Evolutionary conservation across 2,888 invertebrate species (phyloP).

Genomic region (Nomada ferruginata): DNA sequence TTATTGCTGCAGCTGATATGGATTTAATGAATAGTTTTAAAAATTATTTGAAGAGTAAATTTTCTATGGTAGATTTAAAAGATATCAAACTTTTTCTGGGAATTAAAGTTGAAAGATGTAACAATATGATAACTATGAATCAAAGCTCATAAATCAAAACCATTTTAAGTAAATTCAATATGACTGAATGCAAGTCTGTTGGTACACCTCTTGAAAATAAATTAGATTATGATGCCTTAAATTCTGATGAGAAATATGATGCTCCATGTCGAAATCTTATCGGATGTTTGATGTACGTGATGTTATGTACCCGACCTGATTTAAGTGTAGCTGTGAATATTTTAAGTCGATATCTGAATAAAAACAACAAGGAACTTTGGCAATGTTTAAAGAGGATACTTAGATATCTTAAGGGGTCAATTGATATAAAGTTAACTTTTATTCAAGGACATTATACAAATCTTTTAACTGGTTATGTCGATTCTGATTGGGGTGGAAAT

Average conservation of each 20-base stretch:
- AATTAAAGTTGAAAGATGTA: background rate
- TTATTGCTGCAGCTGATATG: background rate
- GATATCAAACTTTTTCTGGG: background rate
- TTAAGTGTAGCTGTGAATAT: too few relatives aligned
- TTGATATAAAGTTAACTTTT: background rate
- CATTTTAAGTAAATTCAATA: too few relatives aligned
- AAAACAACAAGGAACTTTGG: background rate
- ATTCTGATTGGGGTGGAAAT: background rate
- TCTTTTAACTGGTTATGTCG: background rate
- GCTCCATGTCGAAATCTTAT: too few relatives aligned
- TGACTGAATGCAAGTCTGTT: too few relatives aligned
- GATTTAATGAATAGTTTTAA: background rate
- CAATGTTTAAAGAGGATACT: background rate
- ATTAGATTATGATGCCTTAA: too few relatives aligned
- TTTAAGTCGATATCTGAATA: background rate
- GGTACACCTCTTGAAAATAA: too few relatives aligned
- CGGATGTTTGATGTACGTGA: too few relatives aligned
- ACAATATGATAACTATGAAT: background rate
- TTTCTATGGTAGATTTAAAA: background rate
- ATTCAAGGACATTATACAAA: background rate
- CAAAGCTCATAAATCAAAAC: too few relatives aligned
- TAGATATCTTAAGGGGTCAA: slow-evolving; percentile 1
- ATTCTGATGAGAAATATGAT: too few relatives aligned
- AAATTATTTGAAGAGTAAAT: background rate
- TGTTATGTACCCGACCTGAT: too few relatives aligned